Evolutionary conservation across 2,888 invertebrate species (phyloP).

Genomic region (Philopedon plagiatum): DNA sequence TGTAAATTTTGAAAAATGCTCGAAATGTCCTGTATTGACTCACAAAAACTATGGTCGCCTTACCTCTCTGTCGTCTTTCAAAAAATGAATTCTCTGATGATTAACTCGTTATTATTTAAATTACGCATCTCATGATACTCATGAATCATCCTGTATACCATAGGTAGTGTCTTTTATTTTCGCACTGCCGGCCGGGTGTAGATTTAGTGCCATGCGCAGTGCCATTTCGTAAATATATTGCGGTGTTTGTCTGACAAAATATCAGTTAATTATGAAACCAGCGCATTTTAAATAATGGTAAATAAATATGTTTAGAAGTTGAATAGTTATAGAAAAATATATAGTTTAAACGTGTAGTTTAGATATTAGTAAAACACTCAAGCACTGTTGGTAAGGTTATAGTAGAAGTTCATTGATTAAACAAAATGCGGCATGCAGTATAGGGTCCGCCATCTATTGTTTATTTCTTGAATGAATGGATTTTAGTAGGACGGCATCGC

Average conservation of each 20-base stretch:
- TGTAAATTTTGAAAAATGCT: too few species aligned
- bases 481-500: background rate
- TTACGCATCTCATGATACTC: too few species aligned
- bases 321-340: too few species aligned
- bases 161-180: background rate
- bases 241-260: background rate
- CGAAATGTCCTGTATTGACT: too few species aligned
- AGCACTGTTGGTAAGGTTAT: slow-evolving; percentile 8
- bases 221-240: background rate
- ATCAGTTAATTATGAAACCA: background rate
- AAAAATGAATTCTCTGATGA: too few species aligned
- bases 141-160: background rate
- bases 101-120: too few species aligned
- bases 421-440: background rate
- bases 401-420: background rate
- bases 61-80: too few species aligned
- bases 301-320: background rate
- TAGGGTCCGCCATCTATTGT: background rate
- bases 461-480: background rate
- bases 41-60: too few species aligned
- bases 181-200: background rate
- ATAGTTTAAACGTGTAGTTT: too few species aligned
- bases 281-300: background rate
- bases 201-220: background rate
- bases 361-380: too few species aligned